Percentiles rank a stretch among this genome's conserved stretches.
Conservation (phyloP, 1,140 invertebrate genomes). For the honey bee (Apis mellifera) region DNA sequence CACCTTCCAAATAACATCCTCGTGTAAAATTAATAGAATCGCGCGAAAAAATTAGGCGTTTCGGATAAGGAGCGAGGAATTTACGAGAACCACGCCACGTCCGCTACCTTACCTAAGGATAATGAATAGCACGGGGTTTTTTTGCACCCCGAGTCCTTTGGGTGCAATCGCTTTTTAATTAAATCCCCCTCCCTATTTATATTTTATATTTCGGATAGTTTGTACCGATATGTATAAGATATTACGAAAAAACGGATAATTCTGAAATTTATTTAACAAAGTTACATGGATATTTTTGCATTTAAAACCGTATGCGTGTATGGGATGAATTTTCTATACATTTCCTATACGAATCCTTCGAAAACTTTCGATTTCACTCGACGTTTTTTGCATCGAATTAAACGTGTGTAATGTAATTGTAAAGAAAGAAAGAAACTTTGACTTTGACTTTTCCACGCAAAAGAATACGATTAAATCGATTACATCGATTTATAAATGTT, state of each 20-base stretch:
- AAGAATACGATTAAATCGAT: no score
- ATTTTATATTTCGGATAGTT: background rate
- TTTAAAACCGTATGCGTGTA: background rate
- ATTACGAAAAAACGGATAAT: background rate
- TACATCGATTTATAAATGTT: no score
- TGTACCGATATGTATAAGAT: background rate
- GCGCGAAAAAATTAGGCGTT: background rate
- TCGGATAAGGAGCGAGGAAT: background rate
- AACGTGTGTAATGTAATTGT: no score
- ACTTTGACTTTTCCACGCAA: no score
- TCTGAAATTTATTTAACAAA: background rate
- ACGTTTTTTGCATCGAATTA: no score
- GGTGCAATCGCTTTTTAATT: slow-evolving; percentile 10
- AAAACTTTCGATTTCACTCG: background rate
- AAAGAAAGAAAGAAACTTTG: no score
- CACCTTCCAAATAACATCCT: background rate
- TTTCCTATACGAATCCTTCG: background rate
- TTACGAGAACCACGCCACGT: background rate
- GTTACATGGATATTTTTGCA: background rate
- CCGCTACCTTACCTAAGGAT: background rate
- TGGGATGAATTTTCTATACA: background rate
- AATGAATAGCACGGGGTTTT: background rate
- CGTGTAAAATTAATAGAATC: slow-evolving; percentile 9
- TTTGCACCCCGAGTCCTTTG: background rate
- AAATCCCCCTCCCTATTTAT: background rate